These are phyloP conservation scores for Lepidochitona cinerea DNA, from an alignment of 2,888 invertebrate species.

Conservation along the genomic window DNA sequence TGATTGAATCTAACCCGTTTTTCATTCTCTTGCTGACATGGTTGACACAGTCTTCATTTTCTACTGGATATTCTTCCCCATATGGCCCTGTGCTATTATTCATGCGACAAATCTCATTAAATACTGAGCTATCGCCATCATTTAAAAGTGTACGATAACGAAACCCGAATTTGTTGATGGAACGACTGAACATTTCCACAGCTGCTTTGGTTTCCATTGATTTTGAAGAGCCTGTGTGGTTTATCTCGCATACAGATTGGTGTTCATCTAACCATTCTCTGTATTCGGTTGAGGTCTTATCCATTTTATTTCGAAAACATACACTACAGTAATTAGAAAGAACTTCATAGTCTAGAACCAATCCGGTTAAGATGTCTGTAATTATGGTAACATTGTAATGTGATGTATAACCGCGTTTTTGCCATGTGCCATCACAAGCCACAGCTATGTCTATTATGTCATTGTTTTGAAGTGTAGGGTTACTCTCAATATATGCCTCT, in stretches of 20 bases:
- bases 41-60: neutral
- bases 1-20: neutral
- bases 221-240: too few species aligned
- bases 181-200: neutral
- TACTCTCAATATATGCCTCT: too few species aligned
- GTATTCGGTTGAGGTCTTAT: neutral
- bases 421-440: constrained; percentile 6
- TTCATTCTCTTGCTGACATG: neutral
- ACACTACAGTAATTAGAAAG: neutral
- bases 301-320: neutral
- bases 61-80: neutral
- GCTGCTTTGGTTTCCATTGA: neutral
- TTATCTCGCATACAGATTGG: neutral
- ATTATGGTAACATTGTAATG: neutral
- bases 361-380: neutral
- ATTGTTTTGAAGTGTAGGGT: too few species aligned
- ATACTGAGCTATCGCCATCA: neutral
- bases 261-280: neutral
- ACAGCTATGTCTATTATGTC: neutral
- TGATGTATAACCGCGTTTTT: neutral
- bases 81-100: neutral
- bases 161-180: neutral
- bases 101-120: neutral
- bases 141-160: neutral
- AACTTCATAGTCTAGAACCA: neutral